A percentile compares a stretch with the other conserved stretches of the same genome.
phyloP scores from a whole-genome alignment of 1,140 invertebrate species.

The Megathymus violae region DNA sequence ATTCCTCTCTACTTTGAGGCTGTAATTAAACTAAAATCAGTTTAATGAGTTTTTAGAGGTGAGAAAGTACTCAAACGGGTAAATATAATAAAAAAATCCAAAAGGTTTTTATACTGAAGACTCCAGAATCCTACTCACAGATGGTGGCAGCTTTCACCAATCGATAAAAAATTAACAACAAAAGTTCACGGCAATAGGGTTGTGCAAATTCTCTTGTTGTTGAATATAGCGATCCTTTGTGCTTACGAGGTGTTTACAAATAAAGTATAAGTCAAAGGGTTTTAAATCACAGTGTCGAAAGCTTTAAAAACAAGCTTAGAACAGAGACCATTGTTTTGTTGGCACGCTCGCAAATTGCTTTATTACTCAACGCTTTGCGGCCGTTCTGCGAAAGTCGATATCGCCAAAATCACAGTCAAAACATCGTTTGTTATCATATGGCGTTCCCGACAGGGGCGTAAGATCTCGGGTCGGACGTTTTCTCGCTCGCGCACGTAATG shows the following conservation, averaged over 20 bases:
- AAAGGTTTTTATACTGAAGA: constrained; percentile 11
- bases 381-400: constrained; percentile 74
- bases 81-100: not conserved
- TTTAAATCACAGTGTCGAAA: constrained; percentile 82
- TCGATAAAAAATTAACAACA: constrained; percentile 60
- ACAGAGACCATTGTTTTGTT: constrained; percentile 77
- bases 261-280: constrained; percentile 79
- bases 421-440: constrained; percentile 68
- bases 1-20: too few species aligned
- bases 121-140: constrained; percentile 13
- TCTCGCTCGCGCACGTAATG: constrained; percentile 16
- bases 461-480: constrained; percentile 26
- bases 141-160: constrained; percentile 60
- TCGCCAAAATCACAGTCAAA: constrained; percentile 76
- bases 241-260: constrained; percentile 77
- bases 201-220: constrained; percentile 74
- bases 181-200: constrained; percentile 73
- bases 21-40: too few species aligned
- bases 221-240: constrained; percentile 76
- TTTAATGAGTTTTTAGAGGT: too few species aligned
- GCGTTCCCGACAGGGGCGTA: constrained; percentile 25
- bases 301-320: constrained; percentile 81
- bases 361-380: constrained; percentile 69
- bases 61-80: too few species aligned
- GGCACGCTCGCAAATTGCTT: constrained; percentile 79